These are phyloP conservation scores for Zosterops borbonicus DNA, from an alignment of 2,113 vertebrate species.

Conservation along the genomic window DNA sequence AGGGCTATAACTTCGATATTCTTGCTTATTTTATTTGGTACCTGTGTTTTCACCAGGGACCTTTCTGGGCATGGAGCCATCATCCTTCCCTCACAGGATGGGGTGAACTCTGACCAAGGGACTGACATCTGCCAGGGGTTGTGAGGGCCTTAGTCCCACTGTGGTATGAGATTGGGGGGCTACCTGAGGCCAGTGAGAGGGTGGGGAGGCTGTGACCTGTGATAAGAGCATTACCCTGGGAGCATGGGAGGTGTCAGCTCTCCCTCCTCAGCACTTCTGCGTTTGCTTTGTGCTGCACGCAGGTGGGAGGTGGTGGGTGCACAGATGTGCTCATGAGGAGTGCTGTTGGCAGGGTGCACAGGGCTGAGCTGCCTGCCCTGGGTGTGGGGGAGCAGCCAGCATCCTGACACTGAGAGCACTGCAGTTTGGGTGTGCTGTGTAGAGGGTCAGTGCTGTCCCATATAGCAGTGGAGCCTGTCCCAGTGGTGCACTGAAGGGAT, in stretches of 20 bases:
- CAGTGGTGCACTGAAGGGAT: not conserved
- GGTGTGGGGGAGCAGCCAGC: accelerated
- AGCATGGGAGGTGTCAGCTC: not conserved
- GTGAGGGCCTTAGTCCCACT: not conserved
- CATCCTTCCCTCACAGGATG: not conserved
- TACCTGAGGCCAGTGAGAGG: not conserved
- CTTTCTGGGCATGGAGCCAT: accelerated
- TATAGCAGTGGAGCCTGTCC: not conserved
- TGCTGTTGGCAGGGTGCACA: accelerated
- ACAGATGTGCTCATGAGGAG: not conserved
- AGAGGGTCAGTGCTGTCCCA: accelerated
- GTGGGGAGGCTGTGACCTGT: not conserved
- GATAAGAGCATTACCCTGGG: not conserved
- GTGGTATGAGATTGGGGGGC: not conserved
- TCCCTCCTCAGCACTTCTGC: not conserved
- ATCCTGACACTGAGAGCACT: accelerated
- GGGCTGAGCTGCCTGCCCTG: not conserved
- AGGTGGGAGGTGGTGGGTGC: not conserved
- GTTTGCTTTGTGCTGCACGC: not conserved
- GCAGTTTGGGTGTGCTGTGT: accelerated
- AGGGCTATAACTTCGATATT: not conserved
- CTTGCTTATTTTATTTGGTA: not conserved
- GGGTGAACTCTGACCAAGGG: not conserved
- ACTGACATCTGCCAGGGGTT: not conserved
- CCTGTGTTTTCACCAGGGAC: not conserved